These are phyloP conservation scores for Phenganax marumi DNA, from an alignment of 92 coral and sea anemone species.

Conservation along the genomic window DNA sequence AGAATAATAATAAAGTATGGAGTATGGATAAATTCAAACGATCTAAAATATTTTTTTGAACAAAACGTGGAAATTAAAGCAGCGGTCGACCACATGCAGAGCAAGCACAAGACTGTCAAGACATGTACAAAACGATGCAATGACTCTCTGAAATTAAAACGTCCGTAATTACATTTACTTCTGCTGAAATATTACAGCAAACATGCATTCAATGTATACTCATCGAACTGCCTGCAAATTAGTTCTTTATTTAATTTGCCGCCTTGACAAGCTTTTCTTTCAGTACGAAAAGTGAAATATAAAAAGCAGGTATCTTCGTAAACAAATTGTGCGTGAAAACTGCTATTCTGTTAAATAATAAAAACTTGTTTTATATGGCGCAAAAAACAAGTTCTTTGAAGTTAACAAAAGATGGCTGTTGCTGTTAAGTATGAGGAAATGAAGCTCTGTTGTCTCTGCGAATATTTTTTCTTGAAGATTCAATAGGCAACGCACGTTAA, in stretches of 20 bases:
- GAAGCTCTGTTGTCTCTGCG: not conserved
- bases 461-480: too few relatives aligned
- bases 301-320: not conserved
- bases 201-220: slow-evolving; percentile 3
- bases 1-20: not conserved
- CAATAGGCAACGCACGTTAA: too few relatives aligned
- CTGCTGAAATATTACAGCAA: slow-evolving; percentile 7
- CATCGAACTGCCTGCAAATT: not conserved
- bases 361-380: slow-evolving; percentile 23
- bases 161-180: slow-evolving; percentile 16
- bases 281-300: not conserved
- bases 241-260: slow-evolving; percentile 10
- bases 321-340: slow-evolving; percentile 5
- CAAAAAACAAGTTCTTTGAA: not conserved
- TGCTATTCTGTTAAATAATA: slow-evolving; percentile 1
- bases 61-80: slow-evolving; percentile 19
- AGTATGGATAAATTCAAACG: not conserved
- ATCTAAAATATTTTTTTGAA: slow-evolving; percentile 18
- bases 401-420: not conserved
- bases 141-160: slow-evolving; percentile 32
- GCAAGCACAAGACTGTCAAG: not conserved
- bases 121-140: slow-evolving; percentile 10
- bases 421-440: not conserved
- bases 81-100: slow-evolving; percentile 34
- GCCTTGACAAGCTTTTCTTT: not conserved